Conservation (phyloP, 2,113 vertebrate genomes). For the Spermophilus dauricus region DNA sequence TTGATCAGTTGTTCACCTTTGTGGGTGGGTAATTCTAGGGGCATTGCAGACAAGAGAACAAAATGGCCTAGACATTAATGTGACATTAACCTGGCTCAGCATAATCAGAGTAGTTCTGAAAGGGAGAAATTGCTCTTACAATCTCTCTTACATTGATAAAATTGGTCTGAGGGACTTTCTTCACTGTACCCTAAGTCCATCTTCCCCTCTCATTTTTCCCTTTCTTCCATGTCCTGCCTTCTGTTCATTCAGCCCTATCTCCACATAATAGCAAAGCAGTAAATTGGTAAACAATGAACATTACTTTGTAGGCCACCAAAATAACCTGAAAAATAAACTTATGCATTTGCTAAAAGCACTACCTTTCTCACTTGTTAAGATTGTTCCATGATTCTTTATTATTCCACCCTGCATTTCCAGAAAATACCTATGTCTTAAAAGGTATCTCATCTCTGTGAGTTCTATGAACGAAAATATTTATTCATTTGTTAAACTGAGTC, state of each 20-base stretch:
- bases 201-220: background rate
- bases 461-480: background rate
- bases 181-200: background rate
- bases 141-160: conserved; percentile 40
- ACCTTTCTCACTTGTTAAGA: background rate
- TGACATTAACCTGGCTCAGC: background rate
- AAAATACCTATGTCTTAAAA: background rate
- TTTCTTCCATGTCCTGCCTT: background rate
- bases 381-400: background rate
- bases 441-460: background rate
- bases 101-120: conserved; percentile 10
- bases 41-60: background rate
- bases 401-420: background rate
- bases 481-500: background rate
- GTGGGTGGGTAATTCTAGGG: conserved; percentile 33
- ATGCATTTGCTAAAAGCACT: background rate
- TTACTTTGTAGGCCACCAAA: background rate
- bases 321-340: background rate
- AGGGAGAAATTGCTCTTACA: conserved; percentile 54
- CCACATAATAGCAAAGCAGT: background rate
- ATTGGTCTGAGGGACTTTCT: background rate
- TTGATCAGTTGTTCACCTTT: background rate
- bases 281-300: background rate
- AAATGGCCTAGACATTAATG: conserved; percentile 8
- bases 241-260: background rate